These are phyloP conservation scores for Orchesella flavescens DNA, from an alignment of 2,888 invertebrate genomes.

Conservation along the genomic window DNA sequence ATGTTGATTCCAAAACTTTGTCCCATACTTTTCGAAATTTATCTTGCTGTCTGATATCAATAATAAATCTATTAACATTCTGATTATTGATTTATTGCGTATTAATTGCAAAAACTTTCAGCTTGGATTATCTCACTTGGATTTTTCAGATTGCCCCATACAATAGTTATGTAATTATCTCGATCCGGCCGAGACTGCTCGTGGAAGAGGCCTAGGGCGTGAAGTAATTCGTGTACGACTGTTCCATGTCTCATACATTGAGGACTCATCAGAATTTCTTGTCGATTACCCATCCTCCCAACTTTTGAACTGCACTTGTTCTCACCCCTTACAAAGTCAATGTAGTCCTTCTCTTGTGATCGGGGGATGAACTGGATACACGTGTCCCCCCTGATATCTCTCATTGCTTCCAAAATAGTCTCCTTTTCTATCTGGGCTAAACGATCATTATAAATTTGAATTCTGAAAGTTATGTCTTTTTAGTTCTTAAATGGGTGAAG, in stretches of 20 bases:
- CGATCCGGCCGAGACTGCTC: constrained; percentile 53
- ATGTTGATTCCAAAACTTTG: constrained; percentile 42
- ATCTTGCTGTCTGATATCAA: constrained; percentile 30
- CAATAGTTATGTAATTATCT: constrained; percentile 51
- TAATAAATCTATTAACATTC: neutral
- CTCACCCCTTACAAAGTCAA: constrained; percentile 40
- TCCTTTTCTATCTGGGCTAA: neutral
- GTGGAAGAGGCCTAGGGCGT: constrained; percentile 56
- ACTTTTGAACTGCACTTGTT: constrained; percentile 60
- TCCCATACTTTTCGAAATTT: constrained; percentile 63
- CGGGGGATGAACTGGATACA: constrained; percentile 59
- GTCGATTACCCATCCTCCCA: constrained; percentile 32
- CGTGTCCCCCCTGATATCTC: constrained; percentile 58
- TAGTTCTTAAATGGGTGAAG: too few species aligned
- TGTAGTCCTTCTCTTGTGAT: constrained; percentile 30
- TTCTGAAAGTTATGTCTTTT: too few species aligned
- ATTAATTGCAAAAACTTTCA: too few species aligned
- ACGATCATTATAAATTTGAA: neutral
- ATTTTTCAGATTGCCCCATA: constrained; percentile 52
- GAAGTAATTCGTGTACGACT: constrained; percentile 59
- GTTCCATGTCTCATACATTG: constrained; percentile 31
- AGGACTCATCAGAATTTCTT: constrained; percentile 32
- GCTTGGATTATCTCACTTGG: constrained; percentile 40
- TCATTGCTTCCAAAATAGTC: constrained; percentile 38
- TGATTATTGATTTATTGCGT: too few species aligned